Evolutionary conservation across 2,888 invertebrate species (phyloP).

Genomic region (Polyommatus icarus): DNA sequence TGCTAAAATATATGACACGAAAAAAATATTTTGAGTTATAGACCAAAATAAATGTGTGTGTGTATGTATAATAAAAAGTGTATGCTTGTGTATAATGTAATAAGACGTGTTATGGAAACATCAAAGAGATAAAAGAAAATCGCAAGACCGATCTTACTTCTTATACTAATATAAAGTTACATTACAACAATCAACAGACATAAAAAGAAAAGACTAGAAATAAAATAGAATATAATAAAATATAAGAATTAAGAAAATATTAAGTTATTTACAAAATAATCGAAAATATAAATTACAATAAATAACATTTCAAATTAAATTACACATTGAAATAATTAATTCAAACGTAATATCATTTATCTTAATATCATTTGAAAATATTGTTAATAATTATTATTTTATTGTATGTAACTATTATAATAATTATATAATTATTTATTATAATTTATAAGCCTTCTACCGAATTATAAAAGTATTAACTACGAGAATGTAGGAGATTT

Average conservation of each 20-base stretch:
- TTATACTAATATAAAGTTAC: neutral
- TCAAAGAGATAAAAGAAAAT: neutral
- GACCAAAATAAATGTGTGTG: neutral
- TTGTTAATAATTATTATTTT: neutral
- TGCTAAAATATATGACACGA: neutral
- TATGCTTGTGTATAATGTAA: neutral
- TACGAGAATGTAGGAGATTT: conserved; percentile 11
- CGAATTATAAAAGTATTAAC: neutral
- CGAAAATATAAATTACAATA: neutral
- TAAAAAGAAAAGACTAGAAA: conserved; percentile 15
- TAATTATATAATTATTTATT: neutral
- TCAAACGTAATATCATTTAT: neutral
- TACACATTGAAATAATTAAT: neutral
- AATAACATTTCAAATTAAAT: neutral
- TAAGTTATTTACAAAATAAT: neutral
- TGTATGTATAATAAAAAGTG: neutral
- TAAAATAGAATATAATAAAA: conserved; percentile 14
- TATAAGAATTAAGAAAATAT: conserved; percentile 1
- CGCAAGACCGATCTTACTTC: neutral
- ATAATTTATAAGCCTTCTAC: neutral
- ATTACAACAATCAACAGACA: neutral
- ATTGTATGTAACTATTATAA: neutral
- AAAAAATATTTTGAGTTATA: too few species aligned
- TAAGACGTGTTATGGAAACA: neutral
- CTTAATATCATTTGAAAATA: conserved; percentile 1